Evolutionary conservation across 2,888 invertebrate species (phyloP).

Genomic region (Hirtodrosophila alboralis): DNA sequence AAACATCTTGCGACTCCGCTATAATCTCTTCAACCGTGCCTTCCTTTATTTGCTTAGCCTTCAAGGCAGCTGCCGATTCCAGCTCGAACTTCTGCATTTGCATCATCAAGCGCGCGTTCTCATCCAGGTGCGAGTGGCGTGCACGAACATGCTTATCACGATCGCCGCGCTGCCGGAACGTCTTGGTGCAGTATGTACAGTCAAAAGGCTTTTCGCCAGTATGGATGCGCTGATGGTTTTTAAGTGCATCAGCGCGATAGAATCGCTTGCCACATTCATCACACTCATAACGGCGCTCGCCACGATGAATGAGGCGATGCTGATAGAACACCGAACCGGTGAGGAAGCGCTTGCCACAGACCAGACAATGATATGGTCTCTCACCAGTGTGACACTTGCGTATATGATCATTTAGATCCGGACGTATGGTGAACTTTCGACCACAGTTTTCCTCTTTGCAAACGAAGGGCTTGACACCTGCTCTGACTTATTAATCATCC

Average conservation of each 20-base stretch:
- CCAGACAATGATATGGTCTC: slow-evolving; percentile 87
- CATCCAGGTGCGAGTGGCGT: slow-evolving; percentile 84
- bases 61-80: slow-evolving; percentile 78
- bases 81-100: slow-evolving; percentile 82
- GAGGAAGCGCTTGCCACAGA: slow-evolving; percentile 87
- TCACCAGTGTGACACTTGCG: slow-evolving; percentile 88
- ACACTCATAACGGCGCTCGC: slow-evolving; percentile 87
- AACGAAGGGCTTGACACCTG: slow-evolving; percentile 87
- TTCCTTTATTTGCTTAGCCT: slow-evolving; percentile 42
- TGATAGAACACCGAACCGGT: slow-evolving; percentile 88
- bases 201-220: slow-evolving; percentile 86
- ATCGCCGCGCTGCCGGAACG: slow-evolving; percentile 86
- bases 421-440: slow-evolving; percentile 87
- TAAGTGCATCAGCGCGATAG: slow-evolving; percentile 87
- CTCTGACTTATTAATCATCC: slow-evolving; percentile 2
- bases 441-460: slow-evolving; percentile 87
- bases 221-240: slow-evolving; percentile 87
- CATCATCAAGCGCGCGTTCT: slow-evolving; percentile 82
- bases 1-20: background rate
- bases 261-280: slow-evolving; percentile 87
- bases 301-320: slow-evolving; percentile 87
- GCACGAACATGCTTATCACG: slow-evolving; percentile 86
- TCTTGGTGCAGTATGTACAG: slow-evolving; percentile 85
- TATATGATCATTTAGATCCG: slow-evolving; percentile 87
- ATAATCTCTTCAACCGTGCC: slow-evolving; percentile 1